A percentile compares a stretch with the other conserved stretches of the same genome.
phyloP scores from a whole-genome alignment of 2,888 invertebrate genomes.

The Epinotia ramella region DNA sequence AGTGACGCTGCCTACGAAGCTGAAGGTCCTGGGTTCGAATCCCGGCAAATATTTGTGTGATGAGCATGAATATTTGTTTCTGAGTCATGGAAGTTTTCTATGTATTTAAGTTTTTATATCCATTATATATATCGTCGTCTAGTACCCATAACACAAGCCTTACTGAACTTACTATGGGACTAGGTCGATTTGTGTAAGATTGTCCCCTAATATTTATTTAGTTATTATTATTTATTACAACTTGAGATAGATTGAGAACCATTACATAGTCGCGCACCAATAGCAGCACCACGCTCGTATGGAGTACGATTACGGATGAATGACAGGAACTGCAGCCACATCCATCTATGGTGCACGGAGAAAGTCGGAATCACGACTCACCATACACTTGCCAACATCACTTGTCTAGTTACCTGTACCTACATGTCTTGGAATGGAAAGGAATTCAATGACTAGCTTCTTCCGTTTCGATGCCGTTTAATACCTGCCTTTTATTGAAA shows the following conservation, averaged over 20 bases:
- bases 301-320: constrained; percentile 47
- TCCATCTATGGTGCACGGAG: constrained; percentile 52
- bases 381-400: constrained; percentile 29
- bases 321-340: constrained; percentile 48
- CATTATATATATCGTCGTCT: no score
- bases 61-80: no score
- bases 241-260: not conserved
- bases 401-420: constrained; percentile 30
- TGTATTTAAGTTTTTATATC: no score
- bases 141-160: no score
- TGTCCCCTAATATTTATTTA: no score
- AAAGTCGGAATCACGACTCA: constrained; percentile 51
- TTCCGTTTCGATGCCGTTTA: not conserved
- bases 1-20: no score
- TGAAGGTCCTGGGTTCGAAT: no score
- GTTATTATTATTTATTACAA: no score
- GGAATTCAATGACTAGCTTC: constrained; percentile 19
- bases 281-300: not conserved
- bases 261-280: not conserved
- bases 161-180: no score
- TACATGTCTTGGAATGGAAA: constrained; percentile 22
- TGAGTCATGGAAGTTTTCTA: no score
- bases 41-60: no score
- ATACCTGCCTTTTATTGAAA: constrained; percentile 5
- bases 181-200: no score